Percentiles rank a stretch among this genome's conserved stretches.
phyloP scores from a whole-genome alignment of 1,140 invertebrate species.

The Lordiphosa mommai region DNA sequence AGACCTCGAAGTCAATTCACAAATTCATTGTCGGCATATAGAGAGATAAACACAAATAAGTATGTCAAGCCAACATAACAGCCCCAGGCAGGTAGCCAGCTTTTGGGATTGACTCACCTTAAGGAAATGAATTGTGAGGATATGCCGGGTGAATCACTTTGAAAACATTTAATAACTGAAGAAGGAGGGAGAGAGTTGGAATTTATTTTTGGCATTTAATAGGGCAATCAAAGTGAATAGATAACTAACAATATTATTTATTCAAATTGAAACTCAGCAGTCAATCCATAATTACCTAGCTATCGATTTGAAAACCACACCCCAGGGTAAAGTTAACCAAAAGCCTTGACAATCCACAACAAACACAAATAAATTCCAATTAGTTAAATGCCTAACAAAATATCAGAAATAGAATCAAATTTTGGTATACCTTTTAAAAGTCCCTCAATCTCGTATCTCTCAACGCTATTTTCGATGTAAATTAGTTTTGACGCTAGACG shows the following conservation, averaged over 20 bases:
- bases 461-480: conserved; percentile 49
- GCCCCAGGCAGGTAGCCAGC: neutral
- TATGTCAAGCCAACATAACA: conserved; percentile 1
- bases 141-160: neutral
- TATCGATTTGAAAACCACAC: neutral
- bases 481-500: conserved; percentile 57
- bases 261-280: neutral
- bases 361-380: conserved; percentile 59
- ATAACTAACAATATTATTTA: neutral
- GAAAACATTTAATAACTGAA: neutral
- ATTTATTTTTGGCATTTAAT: neutral
- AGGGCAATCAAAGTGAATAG: neutral
- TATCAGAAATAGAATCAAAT: neutral
- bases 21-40: neutral
- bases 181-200: neutral
- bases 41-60: neutral
- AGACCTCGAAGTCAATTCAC: neutral
- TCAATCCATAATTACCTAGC: neutral
- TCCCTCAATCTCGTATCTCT: conserved; percentile 15
- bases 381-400: conserved; percentile 47
- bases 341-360: conserved; percentile 25
- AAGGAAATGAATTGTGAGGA: neutral
- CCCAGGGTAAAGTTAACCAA: no score
- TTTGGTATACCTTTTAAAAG: neutral
- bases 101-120: neutral